Evolutionary conservation across 2,888 invertebrate species (phyloP), one percentile per base, ranked within the genome.

Genomic region (Drosophila cyrtoloma): DNA sequence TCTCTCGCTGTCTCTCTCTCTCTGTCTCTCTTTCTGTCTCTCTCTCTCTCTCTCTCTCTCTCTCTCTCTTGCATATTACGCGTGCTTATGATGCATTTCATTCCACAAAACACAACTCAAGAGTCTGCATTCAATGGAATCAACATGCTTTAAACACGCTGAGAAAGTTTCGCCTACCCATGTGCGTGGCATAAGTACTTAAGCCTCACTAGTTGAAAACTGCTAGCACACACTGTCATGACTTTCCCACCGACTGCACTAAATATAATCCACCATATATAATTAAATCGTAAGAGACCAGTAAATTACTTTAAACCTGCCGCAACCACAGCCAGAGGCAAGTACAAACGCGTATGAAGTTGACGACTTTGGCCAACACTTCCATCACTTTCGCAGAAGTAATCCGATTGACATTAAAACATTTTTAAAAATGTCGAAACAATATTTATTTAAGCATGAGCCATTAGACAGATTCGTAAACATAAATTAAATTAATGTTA

Each of bases 91-190:
- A 47, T 77, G 64, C 68, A 68, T 71, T 71, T 74, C 51, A 67
- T 76, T 86, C 81, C 64, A 67, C 19, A 57, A 72, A 79, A 75
- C 61, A 51, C 16, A 56, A 12, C 68, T 60, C 60, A 58, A 78
- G 35, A 56, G 63, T 53, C 70, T 70, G 71, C 69, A 82, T 85
- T 89, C 83, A 85, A 70, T 78, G 73, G 83, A 78, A 81, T 87
- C 83, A 89, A 81, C 74, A 74, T 67, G 83, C 79, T 89, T 82
- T 82, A 86, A 86, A 86, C 86, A 75, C 64, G 75, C 75, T 85
- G 87, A 75, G 85, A 89, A 89, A 72, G 70, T 74, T 71, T 60
- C 30, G 61, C n/a, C 32, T 14, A 22, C 6, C 52, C 28, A n/a
- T 52, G 57, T 73, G 68, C 61, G 70, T 64, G 72, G 60, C 33